Base-by-base conservation (phyloP, 2,888 invertebrate species). In the Luffia ferchaultella region DNA sequence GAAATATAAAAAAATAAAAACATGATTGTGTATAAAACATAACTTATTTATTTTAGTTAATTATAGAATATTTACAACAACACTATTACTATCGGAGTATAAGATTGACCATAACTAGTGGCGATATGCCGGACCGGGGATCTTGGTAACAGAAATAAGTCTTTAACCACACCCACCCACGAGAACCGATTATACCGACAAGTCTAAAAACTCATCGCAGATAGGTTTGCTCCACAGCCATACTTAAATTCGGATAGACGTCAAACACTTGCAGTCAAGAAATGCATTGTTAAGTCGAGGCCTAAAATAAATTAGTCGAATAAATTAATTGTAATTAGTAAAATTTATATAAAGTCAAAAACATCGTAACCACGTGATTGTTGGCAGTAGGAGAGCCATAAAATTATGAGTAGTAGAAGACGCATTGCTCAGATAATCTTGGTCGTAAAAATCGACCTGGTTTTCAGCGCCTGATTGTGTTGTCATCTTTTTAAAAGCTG, bases 11-110 rank as follows among this genome's bases (percentile, higher is more conserved):
- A 7, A 30, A 30, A 30, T 30, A 30, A 30, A 30, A 30, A 30
- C 5, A 12, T 12, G 12, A 7, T 12, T 30, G 3, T 30, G 12
- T 30, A 7, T 30, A 30, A 30, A 30, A 12, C 3, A 12, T 7
- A 30, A 7, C 30, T 12, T 30, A 30, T 30, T 30, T 30, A 30
- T 7, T 30, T 12, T 30, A n/a, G n/a, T n/a, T n/a, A 30, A 42
- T 43, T 19, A 16, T 70, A 68, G 73, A 70, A 70, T 82, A 82
- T 82, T 76, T 82, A 82, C 82, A 82, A 79, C 71, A 70, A 58
- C 56, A 68, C 73, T 73, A 62, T 58, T 44, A 53, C 68, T 76
- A 77, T 64, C 60, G 72, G 77, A 82, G 79, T 80, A 78, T 76
- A 76, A 72, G 77, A 75, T 74, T 74, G 5, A 12, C 12, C 30